Base-by-base conservation (phyloP, 2,797 vertebrate species). In the Typhlichthys subterraneus region DNA sequence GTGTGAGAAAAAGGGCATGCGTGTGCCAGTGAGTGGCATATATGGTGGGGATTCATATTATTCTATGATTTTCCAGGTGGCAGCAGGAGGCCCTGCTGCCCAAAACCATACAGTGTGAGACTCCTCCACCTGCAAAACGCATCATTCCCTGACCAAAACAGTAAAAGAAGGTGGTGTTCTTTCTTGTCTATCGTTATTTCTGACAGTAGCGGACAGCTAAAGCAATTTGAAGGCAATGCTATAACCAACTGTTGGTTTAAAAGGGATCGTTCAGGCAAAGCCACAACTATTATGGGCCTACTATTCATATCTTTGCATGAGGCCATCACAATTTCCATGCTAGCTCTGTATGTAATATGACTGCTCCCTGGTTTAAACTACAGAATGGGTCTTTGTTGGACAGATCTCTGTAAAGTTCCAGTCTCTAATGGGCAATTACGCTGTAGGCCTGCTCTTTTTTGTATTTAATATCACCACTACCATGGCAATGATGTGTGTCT, bases 281-380 rank as follows among this genome's bases (percentile, higher is more conserved):
- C 89, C 88, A 70, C 89, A 85, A 85, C 86, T 87, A 91, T 93
- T 90, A 90, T 73, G 56, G 74, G 75, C 67, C 77, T 77, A 86
- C 88, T 88, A 82, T 86, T 91, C 85, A 87, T 88, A 88, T 91
- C 88, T 89, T 81, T 82, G 77, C 72, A 83, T 80, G 83, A 84
- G 77, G 73, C 77, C 87, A 86, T 92, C 84, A 90, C 61, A 78
- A 80, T 92, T 92, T 92, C 92, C 91, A 92, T 80, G 73, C 77
- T 57, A 67, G 81, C 62, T 59, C 71, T 72, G 68, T 77, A 83
- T 88, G 81, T 81, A 89, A 82, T 82, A 85, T 83, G 83, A 89
- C 80, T 89, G 83, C 80, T 69, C 72, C 80, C 79, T 78, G 73
- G 84, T 85, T 90, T 76, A 82, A 85, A 77, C 80, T 75, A 86